These are phyloP conservation scores for Amphiura filiformis DNA, from an alignment of 35 echinoderm and acorn worm species.

Conservation along the genomic window DNA sequence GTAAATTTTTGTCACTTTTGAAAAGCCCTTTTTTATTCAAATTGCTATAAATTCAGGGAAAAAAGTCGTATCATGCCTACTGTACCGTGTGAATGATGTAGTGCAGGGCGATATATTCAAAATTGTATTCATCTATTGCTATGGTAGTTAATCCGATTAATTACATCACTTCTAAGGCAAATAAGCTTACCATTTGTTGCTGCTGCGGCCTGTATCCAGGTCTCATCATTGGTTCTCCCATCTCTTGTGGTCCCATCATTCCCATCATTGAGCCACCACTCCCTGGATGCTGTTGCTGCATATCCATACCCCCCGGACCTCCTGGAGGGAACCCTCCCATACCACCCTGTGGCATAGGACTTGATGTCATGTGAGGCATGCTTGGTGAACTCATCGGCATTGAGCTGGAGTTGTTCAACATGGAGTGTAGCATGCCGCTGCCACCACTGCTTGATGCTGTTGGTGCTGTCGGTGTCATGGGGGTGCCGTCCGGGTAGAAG, in stretches of 20 bases:
- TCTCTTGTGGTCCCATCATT: not conserved
- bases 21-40: too few relatives aligned
- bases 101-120: too few relatives aligned
- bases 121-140: too few relatives aligned
- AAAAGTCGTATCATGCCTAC: too few relatives aligned
- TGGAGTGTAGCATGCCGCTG: too few relatives aligned
- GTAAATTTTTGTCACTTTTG: too few relatives aligned
- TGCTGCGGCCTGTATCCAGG: conserved; percentile 8
- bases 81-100: too few relatives aligned
- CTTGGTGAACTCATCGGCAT: not conserved
- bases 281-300: not conserved
- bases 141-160: too few relatives aligned
- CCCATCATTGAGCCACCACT: not conserved
- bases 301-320: not conserved
- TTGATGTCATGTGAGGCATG: not conserved
- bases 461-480: not conserved
- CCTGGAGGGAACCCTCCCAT: not conserved
- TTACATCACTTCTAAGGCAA: too few relatives aligned
- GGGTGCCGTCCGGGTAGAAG: not conserved
- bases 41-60: too few relatives aligned
- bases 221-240: not conserved
- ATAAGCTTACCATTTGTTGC: conserved; percentile 43
- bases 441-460: too few relatives aligned
- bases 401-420: too few relatives aligned
- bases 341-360: not conserved